Percentiles rank a stretch among this genome's conserved stretches.
These are phyloP conservation scores for Periophthalmus magnuspinnatus DNA, from an alignment of 2,797 vertebrate species.

Conservation along the genomic window DNA sequence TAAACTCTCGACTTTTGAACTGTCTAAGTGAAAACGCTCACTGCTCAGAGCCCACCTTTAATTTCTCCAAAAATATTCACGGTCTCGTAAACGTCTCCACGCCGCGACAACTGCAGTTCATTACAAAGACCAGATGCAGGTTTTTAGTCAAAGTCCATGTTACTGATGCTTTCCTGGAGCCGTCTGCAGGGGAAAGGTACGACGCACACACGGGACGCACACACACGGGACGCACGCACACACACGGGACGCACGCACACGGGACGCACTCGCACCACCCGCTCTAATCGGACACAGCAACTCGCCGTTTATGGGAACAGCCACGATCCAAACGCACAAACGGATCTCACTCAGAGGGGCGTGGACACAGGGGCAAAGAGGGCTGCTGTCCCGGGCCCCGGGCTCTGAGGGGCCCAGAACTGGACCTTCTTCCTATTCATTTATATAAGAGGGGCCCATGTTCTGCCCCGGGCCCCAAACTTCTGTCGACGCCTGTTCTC, in stretches of 20 bases:
- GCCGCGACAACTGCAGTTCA: conserved; percentile 38
- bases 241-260: no score
- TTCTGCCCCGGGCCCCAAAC: no score
- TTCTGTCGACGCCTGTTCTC: neutral
- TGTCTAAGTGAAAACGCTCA: conserved; percentile 1
- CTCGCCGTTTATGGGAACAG: conserved; percentile 19
- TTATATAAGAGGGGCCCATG: no score
- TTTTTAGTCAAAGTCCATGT: conserved; percentile 35
- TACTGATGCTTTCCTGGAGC: conserved; percentile 43
- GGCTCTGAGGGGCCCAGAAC: no score
- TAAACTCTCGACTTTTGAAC: neutral
- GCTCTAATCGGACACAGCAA: conserved; percentile 52
- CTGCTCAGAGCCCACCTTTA: neutral
- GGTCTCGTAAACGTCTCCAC: conserved; percentile 35
- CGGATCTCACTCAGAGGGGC: conserved; percentile 13
- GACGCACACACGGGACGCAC: conserved; percentile 65
- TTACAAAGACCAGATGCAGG: conserved; percentile 52
- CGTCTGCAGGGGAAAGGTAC: conserved; percentile 33
- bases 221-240: no score
- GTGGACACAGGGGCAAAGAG: no score
- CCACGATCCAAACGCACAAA: conserved; percentile 39
- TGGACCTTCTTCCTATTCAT: no score
- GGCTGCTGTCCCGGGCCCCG: no score
- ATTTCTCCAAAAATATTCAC: conserved; percentile 28
- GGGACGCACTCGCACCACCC: conserved; percentile 59